Evolutionary conservation across 2,113 vertebrate species (phyloP).

Genomic region (Raja brachyura): DNA sequence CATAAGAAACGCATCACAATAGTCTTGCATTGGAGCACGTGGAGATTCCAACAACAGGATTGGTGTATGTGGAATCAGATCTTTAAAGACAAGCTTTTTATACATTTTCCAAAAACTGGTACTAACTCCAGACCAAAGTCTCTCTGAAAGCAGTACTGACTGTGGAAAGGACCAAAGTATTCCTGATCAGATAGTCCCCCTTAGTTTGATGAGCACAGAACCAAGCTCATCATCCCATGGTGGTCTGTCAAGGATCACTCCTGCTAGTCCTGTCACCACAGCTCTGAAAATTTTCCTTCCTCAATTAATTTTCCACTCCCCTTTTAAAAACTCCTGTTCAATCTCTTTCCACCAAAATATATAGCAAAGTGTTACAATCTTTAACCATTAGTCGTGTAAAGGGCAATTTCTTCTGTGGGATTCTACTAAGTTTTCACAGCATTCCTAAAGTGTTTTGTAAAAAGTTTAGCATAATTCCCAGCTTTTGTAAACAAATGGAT

Average conservation of each 20-base stretch:
- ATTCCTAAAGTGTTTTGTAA: no score
- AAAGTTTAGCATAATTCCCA: no score
- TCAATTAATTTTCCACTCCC: neutral
- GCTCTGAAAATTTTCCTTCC: neutral
- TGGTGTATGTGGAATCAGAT: neutral
- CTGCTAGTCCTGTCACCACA: neutral
- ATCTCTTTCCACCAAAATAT: neutral
- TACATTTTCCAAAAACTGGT: neutral
- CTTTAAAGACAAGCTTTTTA: neutral
- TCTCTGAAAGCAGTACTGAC: neutral
- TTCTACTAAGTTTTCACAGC: no score
- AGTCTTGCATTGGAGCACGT: neutral
- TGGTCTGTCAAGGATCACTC: neutral
- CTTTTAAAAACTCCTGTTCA: neutral
- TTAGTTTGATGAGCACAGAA: neutral
- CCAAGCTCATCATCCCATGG: neutral
- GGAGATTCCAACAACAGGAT: neutral
- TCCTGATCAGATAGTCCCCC: neutral
- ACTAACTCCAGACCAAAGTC: neutral
- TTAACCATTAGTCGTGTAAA: neutral
- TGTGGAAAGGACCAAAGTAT: neutral
- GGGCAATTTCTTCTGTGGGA: neutral
- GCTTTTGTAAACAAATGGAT: no score
- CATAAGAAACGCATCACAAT: neutral
- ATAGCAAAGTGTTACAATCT: neutral